Conservation (phyloP, 2,113 vertebrate species). For the Sciurus niger region DNA sequence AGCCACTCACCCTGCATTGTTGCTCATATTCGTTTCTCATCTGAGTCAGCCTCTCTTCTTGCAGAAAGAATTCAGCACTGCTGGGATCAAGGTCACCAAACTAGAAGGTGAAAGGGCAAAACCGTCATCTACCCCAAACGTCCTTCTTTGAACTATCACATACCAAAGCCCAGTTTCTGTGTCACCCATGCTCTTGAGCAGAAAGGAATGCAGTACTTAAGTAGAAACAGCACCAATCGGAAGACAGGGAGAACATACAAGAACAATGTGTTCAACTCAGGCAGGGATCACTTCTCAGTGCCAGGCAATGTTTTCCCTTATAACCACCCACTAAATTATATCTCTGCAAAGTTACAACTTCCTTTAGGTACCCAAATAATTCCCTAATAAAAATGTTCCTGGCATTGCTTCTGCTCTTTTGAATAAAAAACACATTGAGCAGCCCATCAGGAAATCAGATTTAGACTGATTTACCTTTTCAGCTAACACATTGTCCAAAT, state of each 20-base stretch:
- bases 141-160: constrained; percentile 51
- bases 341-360: neutral
- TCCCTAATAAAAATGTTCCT: neutral
- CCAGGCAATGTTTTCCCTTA: neutral
- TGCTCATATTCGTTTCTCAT: constrained; percentile 93
- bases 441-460: constrained; percentile 30
- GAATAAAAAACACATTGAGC: neutral
- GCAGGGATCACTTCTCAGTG: neutral
- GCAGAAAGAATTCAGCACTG: constrained; percentile 94
- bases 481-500: constrained; percentile 93
- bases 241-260: neutral
- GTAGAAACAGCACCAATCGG: neutral
- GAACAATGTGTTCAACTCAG: neutral
- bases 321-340: neutral
- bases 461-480: constrained; percentile 92
- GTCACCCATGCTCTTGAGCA: constrained; percentile 36
- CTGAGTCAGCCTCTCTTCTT: constrained; percentile 94
- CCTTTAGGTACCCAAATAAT: neutral
- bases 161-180: constrained; percentile 43
- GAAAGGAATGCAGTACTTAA: constrained; percentile 67
- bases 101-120: constrained; percentile 85
- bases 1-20: constrained; percentile 93
- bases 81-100: constrained; percentile 95
- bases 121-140: constrained; percentile 11
- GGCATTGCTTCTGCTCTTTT: neutral